Base-by-base conservation (phyloP, 2,888 invertebrate species). In the Ariolimax columbianus region DNA sequence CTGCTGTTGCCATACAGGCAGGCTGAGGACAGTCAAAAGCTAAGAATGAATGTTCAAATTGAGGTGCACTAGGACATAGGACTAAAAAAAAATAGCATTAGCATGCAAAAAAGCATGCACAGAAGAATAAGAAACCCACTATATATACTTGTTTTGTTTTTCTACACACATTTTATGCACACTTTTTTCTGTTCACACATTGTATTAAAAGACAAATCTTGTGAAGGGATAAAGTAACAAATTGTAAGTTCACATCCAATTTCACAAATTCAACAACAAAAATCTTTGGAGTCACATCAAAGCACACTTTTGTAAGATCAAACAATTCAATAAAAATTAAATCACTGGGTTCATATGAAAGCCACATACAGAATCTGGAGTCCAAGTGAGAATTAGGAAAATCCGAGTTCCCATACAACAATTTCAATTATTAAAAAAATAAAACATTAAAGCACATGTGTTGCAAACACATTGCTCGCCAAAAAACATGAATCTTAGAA, bases 231-330 rank as follows among this genome's bases (percentile, higher is more conserved):
- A 59, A 59, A 9, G 4, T 17, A 59, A 23, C 17, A 14, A 59
- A 59, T 19, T 59, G 59, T 11, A 19, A 17, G 4, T 19, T 59
- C 26, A 19, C 11, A 19, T 19, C 59, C 9, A 4, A 59, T 59
- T 59, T 47, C 23, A 59, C 7, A 63, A 30, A 63, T 9, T 63
- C 30, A n/a, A 63, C 63, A 63, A 30, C 4, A 63, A 59, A n/a
- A 63, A 63, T 63, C 63, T 63, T 63, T 63, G 26, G 63, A 30
- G 30, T 63, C 63, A 63, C 63, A 63, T 63, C 63, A 51, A 51
- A 17, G 51, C 17, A 63, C 63, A 63, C 55, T 63, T 30, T 30
- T 63, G 63, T 63, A 63, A 63, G 30, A n/a, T 63, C 0, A 63
- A 17, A 23, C 9, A 59, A 59, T 59, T 17, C 23, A 59, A 47